These are phyloP conservation scores for Myotis myotis DNA, from an alignment of 2,797 vertebrate genomes.

Conservation along the genomic window DNA sequence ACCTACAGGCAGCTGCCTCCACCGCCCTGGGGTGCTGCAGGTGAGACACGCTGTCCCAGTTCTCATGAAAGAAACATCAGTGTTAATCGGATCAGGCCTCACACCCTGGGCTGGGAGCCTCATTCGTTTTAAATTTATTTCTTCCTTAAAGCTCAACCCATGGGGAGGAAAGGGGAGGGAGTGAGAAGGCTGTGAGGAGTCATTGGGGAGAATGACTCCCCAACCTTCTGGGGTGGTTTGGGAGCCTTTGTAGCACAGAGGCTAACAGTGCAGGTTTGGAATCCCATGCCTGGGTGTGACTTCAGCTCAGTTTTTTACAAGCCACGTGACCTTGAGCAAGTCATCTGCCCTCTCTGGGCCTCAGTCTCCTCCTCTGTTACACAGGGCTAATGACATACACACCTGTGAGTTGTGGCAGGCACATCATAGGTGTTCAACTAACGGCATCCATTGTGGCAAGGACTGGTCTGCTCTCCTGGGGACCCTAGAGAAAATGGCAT, in stretches of 20 bases:
- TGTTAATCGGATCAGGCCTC: slow-evolving; percentile 70
- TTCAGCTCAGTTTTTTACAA: background rate
- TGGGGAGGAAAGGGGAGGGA: background rate
- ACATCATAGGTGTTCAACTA: background rate
- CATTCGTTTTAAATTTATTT: slow-evolving; percentile 79
- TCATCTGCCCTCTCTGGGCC: background rate
- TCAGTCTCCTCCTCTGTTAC: background rate
- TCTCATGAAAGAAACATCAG: slow-evolving; percentile 85
- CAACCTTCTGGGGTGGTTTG: background rate
- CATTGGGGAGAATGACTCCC: fast-evolving
- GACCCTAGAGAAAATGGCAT: background rate
- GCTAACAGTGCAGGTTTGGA: background rate
- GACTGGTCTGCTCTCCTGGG: background rate
- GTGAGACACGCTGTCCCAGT: slow-evolving; percentile 42
- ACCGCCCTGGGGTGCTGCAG: background rate
- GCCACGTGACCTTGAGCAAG: background rate
- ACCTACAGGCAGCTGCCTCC: background rate
- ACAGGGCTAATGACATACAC: background rate
- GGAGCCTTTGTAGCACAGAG: background rate
- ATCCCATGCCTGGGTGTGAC: background rate
- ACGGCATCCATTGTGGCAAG: background rate
- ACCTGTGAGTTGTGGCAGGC: background rate
- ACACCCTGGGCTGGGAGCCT: background rate
- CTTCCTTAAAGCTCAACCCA: slow-evolving; percentile 46
- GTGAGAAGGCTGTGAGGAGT: fast-evolving